Evolutionary conservation across 2,113 vertebrate genomes (phyloP).

Genomic region (Uria aalge): DNA sequence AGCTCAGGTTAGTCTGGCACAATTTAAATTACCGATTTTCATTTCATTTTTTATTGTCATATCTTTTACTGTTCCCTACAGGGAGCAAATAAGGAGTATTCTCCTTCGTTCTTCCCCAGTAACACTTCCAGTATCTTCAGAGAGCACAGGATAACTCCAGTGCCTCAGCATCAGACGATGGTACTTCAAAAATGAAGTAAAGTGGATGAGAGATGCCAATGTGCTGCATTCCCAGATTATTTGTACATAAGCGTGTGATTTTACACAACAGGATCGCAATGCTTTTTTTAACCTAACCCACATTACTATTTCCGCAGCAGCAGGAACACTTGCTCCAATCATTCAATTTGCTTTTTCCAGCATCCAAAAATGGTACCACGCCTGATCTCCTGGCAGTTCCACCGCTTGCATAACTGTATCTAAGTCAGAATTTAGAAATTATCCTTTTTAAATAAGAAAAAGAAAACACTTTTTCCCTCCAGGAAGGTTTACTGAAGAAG

Average conservation of each 20-base stretch:
- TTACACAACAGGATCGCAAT: accelerated
- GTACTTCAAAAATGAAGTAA: neutral
- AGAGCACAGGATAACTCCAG: neutral
- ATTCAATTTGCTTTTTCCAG: neutral
- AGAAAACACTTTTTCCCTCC: neutral
- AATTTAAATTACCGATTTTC: neutral
- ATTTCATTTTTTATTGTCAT: neutral
- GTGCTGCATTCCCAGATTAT: neutral
- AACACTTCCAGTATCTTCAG: neutral
- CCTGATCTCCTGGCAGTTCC: neutral
- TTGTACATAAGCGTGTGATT: neutral
- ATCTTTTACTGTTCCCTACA: neutral
- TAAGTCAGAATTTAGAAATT: neutral
- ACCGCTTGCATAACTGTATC: neutral
- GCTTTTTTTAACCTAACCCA: neutral
- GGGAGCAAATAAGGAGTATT: neutral
- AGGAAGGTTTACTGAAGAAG: neutral
- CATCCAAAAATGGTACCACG: neutral
- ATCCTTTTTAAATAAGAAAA: neutral
- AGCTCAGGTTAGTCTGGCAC: neutral
- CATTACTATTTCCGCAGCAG: neutral
- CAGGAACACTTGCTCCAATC: neutral
- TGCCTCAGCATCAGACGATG: accelerated
- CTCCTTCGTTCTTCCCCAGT: neutral
- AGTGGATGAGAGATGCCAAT: neutral